A percentile compares a stretch with the other conserved stretches of the same genome.
Conservation (phyloP, 2,888 invertebrate species). For the Brenthis daphne region DNA sequence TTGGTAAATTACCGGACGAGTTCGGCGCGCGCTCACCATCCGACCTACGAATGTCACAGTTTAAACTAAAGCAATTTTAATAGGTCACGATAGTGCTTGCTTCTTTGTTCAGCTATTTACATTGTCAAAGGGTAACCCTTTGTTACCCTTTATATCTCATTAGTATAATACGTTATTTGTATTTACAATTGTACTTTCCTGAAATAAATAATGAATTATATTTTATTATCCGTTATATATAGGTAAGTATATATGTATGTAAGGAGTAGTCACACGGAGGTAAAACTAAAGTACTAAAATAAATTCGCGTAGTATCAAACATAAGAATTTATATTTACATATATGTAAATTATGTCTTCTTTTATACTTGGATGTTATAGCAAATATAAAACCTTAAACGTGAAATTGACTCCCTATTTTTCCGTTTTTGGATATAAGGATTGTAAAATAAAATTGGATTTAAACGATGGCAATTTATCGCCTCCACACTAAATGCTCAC, state of each 20-base stretch:
- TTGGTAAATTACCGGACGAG: slow-evolving; percentile 60
- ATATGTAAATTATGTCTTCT: neutral
- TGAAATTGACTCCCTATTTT: slow-evolving; percentile 1
- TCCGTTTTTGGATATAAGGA: slow-evolving; percentile 24
- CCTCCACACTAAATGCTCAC: slow-evolving; percentile 62
- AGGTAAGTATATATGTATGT: no score
- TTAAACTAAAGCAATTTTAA: slow-evolving; percentile 39
- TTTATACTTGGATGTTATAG: neutral
- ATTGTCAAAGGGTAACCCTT: neutral
- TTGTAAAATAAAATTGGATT: slow-evolving; percentile 53
- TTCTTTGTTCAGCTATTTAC: slow-evolving; percentile 24
- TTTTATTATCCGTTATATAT: no score
- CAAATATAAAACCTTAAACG: neutral
- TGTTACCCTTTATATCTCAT: neutral
- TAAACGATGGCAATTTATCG: slow-evolving; percentile 64
- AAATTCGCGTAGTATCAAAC: no score
- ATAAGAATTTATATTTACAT: no score
- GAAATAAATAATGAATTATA: no score
- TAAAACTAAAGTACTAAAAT: no score
- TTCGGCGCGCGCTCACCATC: slow-evolving; percentile 53
- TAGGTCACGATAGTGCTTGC: slow-evolving; percentile 30
- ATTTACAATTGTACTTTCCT: neutral
- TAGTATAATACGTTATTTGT: neutral
- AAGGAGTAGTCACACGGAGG: no score
- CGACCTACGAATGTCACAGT: slow-evolving; percentile 54